A percentile compares a stretch with the other conserved stretches of the same genome.
These are phyloP conservation scores for Diabrotica balteata DNA, from an alignment of 2,888 invertebrate genomes.

Conservation along the genomic window DNA sequence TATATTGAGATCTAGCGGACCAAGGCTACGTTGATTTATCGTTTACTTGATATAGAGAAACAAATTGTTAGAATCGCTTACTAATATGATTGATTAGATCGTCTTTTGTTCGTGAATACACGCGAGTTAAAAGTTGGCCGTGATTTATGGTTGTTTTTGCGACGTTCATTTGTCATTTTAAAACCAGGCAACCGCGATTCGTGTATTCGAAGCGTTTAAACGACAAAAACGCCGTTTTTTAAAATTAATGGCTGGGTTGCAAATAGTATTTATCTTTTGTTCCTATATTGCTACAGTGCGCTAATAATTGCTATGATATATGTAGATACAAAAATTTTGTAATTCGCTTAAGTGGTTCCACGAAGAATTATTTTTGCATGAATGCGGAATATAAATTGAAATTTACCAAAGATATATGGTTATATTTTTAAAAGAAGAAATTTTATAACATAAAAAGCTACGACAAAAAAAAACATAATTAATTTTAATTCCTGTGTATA, in stretches of 20 bases:
- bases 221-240: slow-evolving; percentile 27
- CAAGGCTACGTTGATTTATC: slow-evolving; percentile 44
- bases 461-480: too few relatives aligned
- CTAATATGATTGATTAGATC: slow-evolving; percentile 51
- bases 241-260: slow-evolving; percentile 15
- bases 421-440: too few relatives aligned
- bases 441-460: too few relatives aligned
- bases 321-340: too few relatives aligned
- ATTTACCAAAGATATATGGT: too few relatives aligned
- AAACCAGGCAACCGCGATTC: slow-evolving; percentile 38
- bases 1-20: slow-evolving; percentile 3
- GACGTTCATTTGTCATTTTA: slow-evolving; percentile 51
- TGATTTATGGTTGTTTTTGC: slow-evolving; percentile 49
- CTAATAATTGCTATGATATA: too few relatives aligned
- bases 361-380: too few relatives aligned
- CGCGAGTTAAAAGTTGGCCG: slow-evolving; percentile 46
- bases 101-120: slow-evolving; percentile 47
- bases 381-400: too few relatives aligned
- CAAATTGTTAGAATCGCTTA: slow-evolving; percentile 50
- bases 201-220: slow-evolving; percentile 21
- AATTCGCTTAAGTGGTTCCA: too few relatives aligned
- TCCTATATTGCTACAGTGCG: neutral
- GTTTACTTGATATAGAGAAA: slow-evolving; percentile 45
- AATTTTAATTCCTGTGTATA: too few relatives aligned
- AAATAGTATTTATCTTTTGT: slow-evolving; percentile 19